Evolutionary conservation across 2,888 invertebrate species (phyloP).

Genomic region (Papilio gigon): DNA sequence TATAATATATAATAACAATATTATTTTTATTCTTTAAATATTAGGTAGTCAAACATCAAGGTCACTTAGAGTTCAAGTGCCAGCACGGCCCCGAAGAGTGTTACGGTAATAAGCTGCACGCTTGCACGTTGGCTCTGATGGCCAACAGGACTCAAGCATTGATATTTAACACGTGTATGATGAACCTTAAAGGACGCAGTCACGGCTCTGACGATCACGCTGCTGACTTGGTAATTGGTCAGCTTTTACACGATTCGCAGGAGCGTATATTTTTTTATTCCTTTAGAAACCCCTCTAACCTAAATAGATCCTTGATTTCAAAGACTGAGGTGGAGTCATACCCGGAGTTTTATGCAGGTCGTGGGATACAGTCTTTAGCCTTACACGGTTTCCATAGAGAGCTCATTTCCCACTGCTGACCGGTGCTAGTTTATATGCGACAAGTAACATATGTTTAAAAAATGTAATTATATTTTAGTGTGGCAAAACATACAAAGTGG

Average conservation of each 20-base stretch:
- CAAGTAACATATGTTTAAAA: background rate
- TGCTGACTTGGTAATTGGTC: conserved; percentile 43
- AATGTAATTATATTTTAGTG: conserved; percentile 26
- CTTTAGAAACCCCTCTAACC: too few relatives aligned
- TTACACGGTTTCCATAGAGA: too few relatives aligned
- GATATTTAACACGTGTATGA: conserved; percentile 83
- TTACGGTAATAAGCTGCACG: conserved; percentile 42
- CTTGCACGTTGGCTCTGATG: conserved; percentile 39
- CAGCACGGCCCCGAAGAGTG: conserved; percentile 42
- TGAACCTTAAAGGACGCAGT: background rate
- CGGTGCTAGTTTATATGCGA: too few relatives aligned
- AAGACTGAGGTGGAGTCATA: background rate
- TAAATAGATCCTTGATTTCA: too few relatives aligned
- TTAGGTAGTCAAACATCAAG: conserved; percentile 51
- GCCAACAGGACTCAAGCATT: conserved; percentile 71
- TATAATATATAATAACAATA: background rate
- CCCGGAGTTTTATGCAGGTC: background rate
- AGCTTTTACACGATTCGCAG: too few relatives aligned
- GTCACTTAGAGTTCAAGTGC: conserved; percentile 43
- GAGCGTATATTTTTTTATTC: too few relatives aligned
- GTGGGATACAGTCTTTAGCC: too few relatives aligned
- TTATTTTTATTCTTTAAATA: conserved; percentile 37
- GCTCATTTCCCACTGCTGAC: too few relatives aligned
- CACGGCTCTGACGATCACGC: conserved; percentile 46
- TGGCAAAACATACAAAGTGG: conserved; percentile 29